Conservation (phyloP, 2,113 vertebrate genomes). For the Bubo scandiacus region DNA sequence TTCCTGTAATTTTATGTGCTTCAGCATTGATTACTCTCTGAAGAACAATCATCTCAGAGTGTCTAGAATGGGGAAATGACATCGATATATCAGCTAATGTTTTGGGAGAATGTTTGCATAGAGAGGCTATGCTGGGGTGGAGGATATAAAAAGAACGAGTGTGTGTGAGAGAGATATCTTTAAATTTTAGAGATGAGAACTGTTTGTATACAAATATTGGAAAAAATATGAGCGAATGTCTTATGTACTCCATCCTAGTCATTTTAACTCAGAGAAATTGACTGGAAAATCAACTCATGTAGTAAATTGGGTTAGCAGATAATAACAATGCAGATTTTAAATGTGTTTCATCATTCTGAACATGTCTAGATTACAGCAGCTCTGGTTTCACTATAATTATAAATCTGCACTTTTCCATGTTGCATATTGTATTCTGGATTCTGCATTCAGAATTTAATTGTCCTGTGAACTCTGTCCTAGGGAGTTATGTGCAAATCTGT, state of each 20-base stretch:
- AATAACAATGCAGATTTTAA: conserved; percentile 29
- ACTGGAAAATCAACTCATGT: conserved; percentile 38
- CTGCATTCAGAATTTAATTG: neutral
- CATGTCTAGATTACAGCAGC: neutral
- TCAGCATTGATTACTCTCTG: neutral
- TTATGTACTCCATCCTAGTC: neutral
- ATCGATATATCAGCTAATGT: neutral
- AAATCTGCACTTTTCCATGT: neutral
- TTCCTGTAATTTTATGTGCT: neutral
- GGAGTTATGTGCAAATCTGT: neutral
- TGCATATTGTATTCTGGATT: neutral
- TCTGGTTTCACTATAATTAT: neutral
- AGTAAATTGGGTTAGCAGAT: conserved; percentile 41
- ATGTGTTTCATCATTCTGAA: conserved; percentile 9
- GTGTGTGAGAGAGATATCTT: neutral
- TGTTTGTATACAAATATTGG: neutral
- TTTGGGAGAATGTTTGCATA: neutral
- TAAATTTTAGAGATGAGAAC: neutral
- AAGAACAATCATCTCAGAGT: neutral
- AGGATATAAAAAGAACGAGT: neutral
- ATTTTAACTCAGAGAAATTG: conserved; percentile 41
- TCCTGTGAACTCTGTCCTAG: neutral
- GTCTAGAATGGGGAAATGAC: neutral
- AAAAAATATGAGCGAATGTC: neutral
- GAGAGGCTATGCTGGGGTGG: neutral